A percentile compares a stretch with the other conserved stretches of the same genome.
Conservation (phyloP, 2,797 vertebrate species). For the Leptoclinus maculatus region DNA sequence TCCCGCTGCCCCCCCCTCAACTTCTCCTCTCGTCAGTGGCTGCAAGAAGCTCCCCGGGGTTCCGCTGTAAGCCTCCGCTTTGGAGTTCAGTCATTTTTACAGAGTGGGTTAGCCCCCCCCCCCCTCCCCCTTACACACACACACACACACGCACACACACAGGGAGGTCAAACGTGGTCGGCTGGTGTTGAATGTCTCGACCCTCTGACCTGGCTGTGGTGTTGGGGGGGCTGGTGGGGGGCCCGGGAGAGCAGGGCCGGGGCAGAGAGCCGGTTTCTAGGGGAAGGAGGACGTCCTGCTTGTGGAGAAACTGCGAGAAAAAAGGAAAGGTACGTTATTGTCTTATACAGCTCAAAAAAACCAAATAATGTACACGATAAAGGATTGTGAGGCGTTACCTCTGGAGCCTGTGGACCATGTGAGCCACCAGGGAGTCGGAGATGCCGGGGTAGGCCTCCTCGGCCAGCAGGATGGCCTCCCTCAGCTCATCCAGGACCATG, state of each 20-base stretch:
- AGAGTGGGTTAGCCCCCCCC: slow-evolving; percentile 35
- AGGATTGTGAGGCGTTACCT: slow-evolving; percentile 79
- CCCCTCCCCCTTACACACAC: not conserved
- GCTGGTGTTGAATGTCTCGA: slow-evolving; percentile 66
- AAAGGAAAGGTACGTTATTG: not conserved
- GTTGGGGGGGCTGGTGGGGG: slow-evolving; percentile 37
- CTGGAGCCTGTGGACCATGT: slow-evolving; percentile 94
- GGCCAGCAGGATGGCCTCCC: slow-evolving; percentile 92
- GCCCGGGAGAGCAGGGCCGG: slow-evolving; percentile 67
- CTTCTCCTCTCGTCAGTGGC: slow-evolving; percentile 27
- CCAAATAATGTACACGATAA: not conserved
- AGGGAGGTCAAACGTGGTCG: slow-evolving; percentile 60
- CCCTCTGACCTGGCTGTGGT: slow-evolving; percentile 70
- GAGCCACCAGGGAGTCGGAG: slow-evolving; percentile 93
- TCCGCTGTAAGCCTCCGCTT: slow-evolving; percentile 43
- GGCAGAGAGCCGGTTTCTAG: slow-evolving; percentile 75
- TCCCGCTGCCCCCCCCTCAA: slow-evolving; percentile 19
- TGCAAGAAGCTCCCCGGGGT: slow-evolving; percentile 57
- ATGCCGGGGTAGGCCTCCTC: slow-evolving; percentile 95
- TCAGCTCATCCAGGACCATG: slow-evolving; percentile 92
- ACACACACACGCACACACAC: not conserved
- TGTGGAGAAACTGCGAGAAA: slow-evolving; percentile 88
- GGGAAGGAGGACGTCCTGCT: slow-evolving; percentile 89
- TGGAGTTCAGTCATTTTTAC: slow-evolving; percentile 58
- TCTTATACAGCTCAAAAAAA: not conserved